Conservation (phyloP, 23 tunicate genomes). For the Styela plicata region DNA sequence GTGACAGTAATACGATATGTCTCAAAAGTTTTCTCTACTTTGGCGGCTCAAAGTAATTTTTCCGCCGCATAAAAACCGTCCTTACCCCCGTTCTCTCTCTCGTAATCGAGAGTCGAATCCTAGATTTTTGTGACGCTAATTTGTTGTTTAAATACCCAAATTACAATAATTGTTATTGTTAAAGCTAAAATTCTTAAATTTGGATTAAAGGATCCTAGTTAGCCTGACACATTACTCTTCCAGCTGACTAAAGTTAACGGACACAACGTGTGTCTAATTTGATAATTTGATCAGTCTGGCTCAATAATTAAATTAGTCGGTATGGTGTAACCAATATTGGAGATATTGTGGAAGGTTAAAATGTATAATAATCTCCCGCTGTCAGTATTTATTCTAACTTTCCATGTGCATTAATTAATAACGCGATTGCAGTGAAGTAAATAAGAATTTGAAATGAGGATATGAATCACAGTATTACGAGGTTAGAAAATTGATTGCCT, state of each 20-base stretch:
- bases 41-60: neutral
- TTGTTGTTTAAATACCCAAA: neutral
- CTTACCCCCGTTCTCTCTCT: neutral
- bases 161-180: neutral
- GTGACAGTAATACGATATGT: neutral
- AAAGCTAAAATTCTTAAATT: neutral
- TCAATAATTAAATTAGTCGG: constrained; percentile 17
- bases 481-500: too few species aligned
- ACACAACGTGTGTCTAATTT: constrained; percentile 15
- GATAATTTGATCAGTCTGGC: constrained; percentile 14
- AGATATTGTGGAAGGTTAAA: neutral
- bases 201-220: neutral
- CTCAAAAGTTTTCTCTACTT: neutral
- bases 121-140: neutral
- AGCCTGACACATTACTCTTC: neutral
- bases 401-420: too few species aligned
- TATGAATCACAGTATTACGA: too few species aligned
- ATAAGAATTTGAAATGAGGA: too few species aligned
- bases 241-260: neutral
- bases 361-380: neutral
- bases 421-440: too few species aligned
- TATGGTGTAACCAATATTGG: neutral
- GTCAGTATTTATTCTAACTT: neutral
- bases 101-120: neutral
- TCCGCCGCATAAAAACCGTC: neutral